phyloP scores from a whole-genome alignment of 2,888 invertebrate genomes.

The Leucoma salicis region DNA sequence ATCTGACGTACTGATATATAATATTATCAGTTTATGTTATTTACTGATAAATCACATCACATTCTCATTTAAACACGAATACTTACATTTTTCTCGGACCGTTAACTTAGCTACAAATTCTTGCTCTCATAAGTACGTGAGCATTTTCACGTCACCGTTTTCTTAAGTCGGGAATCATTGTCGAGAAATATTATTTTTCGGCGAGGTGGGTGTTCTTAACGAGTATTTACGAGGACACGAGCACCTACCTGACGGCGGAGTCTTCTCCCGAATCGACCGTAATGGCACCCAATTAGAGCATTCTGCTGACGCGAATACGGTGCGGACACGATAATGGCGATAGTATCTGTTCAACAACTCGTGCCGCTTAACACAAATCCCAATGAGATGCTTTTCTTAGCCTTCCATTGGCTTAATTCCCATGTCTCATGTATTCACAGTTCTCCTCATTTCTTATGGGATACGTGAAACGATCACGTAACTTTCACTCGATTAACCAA shows the following conservation, averaged over 20 bases:
- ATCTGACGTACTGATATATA: slow-evolving; percentile 1
- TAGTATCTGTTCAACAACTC: slow-evolving; percentile 64
- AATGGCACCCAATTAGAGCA: slow-evolving; percentile 81
- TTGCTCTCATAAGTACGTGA: slow-evolving; percentile 62
- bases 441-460: slow-evolving; percentile 63
- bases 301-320: slow-evolving; percentile 81
- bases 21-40: slow-evolving; percentile 30
- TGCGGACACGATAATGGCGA: slow-evolving; percentile 75
- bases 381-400: slow-evolving; percentile 62
- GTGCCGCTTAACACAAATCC: slow-evolving; percentile 42
- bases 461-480: slow-evolving; percentile 69
- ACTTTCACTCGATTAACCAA: slow-evolving; percentile 75
- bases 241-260: slow-evolving; percentile 73
- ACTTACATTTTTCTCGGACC: slow-evolving; percentile 57
- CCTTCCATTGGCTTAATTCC: slow-evolving; percentile 74
- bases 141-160: slow-evolving; percentile 62
- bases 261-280: slow-evolving; percentile 72
- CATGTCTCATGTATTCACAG: slow-evolving; percentile 62
- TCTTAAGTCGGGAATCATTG: slow-evolving; percentile 63
- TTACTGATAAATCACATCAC: slow-evolving; percentile 44
- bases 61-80: slow-evolving; percentile 53
- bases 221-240: slow-evolving; percentile 78
- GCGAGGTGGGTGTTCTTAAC: slow-evolving; percentile 69
- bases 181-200: slow-evolving; percentile 77
- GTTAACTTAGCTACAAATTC: slow-evolving; percentile 67